Evolutionary conservation across 2,888 invertebrate species (phyloP), one percentile per base, ranked within the genome.

Genomic region (Drosophila kambysellisi): DNA sequence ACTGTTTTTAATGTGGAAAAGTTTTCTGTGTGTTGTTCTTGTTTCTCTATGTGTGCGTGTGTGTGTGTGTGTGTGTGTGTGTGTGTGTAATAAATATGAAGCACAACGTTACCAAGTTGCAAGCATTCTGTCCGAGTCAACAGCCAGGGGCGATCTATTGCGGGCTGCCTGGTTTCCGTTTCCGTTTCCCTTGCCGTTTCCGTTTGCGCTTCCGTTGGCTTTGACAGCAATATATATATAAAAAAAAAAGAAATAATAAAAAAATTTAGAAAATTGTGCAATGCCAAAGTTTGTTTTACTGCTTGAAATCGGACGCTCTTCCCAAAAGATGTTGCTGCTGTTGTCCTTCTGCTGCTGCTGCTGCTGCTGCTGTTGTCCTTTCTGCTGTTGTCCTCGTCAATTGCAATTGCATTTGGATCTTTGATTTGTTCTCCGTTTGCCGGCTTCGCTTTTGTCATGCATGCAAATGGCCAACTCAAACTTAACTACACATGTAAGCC

Each of bases 1-100:
- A 57, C 64, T 74, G 81, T 85, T 79, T 86, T 83, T 90, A 86
- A 88, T 90, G 81, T 70, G 57, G 25, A 65, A 82, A 82, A 84
- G 54, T 84, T 84, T 70, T 35, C 20, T 51, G 30, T 62, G 50
- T 37, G 48, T 12, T 25, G 20, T 9, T 37, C 32, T 60, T 35
- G 9, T 57, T 25, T 25, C 25, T 41, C 29, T 57, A 50, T 74
- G 66, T 79, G 69, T 71, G 77, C 69, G 8, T 57, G 43, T 70
- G 61, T 41, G n/a, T n/a, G n/a, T n/a, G n/a, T n/a, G n/a, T n/a
- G 41, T 68, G 46, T 64, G 35, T 60, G 48, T 57, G 25, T 57
- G 56, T 74, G 71, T 77, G 72, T 73, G 78, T 70, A 78, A 81
- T 88, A 83, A 88, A 81, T 90, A 85, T 82, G 66, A 80, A 80